phyloP scores from a whole-genome alignment of 2,888 invertebrate species.

The Drosophila kanekoi region DNA sequence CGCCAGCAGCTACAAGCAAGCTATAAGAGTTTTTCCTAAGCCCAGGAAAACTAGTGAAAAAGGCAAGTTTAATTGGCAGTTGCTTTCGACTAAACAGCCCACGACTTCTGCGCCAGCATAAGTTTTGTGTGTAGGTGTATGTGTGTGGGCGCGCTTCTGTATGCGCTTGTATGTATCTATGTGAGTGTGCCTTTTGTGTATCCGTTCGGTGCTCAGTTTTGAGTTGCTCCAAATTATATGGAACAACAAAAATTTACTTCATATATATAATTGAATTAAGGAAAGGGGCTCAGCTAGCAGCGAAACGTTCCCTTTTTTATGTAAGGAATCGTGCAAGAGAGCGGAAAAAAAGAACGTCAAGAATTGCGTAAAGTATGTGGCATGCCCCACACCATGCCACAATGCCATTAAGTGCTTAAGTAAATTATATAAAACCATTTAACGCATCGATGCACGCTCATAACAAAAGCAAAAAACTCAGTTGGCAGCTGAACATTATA shows the following conservation, averaged over 20 bases:
- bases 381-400: constrained; percentile 28
- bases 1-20: constrained; percentile 62
- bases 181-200: constrained; percentile 68
- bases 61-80: constrained; percentile 74
- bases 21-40: constrained; percentile 51
- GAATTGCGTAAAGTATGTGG: constrained; percentile 69
- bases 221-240: constrained; percentile 63
- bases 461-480: constrained; percentile 18
- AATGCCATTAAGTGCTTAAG: constrained; percentile 69
- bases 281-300: constrained; percentile 48
- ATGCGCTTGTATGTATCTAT: constrained; percentile 39
- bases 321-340: constrained; percentile 43
- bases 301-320: constrained; percentile 29
- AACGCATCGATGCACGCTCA: constrained; percentile 51
- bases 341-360: constrained; percentile 21
- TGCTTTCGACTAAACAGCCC: constrained; percentile 50
- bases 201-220: constrained; percentile 56
- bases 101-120: constrained; percentile 19
- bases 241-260: constrained; percentile 39
- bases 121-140: constrained; percentile 10
- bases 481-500: constrained; percentile 2
- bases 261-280: constrained; percentile 71
- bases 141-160: constrained; percentile 6
- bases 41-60: constrained; percentile 67
- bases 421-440: constrained; percentile 73